Evolutionary conservation across 2,888 invertebrate species (phyloP).

Genomic region (Andrena minutula): DNA sequence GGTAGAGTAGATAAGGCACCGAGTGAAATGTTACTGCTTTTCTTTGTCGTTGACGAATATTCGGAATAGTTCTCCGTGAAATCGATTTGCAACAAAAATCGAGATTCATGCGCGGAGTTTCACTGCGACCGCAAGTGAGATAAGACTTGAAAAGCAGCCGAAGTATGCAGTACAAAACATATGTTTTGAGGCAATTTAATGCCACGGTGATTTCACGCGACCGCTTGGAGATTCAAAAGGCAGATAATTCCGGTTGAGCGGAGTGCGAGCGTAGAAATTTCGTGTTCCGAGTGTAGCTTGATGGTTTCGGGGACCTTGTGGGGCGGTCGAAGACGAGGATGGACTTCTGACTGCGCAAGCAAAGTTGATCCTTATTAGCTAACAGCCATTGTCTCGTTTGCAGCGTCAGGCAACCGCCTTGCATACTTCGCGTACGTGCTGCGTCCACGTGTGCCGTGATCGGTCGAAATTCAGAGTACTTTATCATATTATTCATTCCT

Average conservation of each 20-base stretch:
- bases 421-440: constrained; percentile 36
- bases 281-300: neutral
- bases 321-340: constrained; percentile 12
- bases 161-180: neutral
- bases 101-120: no score
- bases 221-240: neutral
- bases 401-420: constrained; percentile 6
- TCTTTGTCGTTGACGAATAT: no score
- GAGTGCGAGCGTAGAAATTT: neutral
- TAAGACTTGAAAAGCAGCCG: neutral
- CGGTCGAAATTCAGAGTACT: neutral
- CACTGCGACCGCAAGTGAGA: no score
- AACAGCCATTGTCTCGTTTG: constrained; percentile 49
- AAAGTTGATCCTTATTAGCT: constrained; percentile 49
- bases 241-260: neutral
- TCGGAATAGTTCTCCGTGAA: no score
- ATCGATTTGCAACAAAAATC: no score
- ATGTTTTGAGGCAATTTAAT: neutral
- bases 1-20: no score
- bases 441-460: neutral
- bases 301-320: constrained; percentile 7
- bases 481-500: neutral
- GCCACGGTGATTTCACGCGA: neutral
- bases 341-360: constrained; percentile 18
- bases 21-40: no score